These are phyloP conservation scores for Lydus trimaculatus DNA, from an alignment of 2,888 invertebrate species.

Conservation along the genomic window DNA sequence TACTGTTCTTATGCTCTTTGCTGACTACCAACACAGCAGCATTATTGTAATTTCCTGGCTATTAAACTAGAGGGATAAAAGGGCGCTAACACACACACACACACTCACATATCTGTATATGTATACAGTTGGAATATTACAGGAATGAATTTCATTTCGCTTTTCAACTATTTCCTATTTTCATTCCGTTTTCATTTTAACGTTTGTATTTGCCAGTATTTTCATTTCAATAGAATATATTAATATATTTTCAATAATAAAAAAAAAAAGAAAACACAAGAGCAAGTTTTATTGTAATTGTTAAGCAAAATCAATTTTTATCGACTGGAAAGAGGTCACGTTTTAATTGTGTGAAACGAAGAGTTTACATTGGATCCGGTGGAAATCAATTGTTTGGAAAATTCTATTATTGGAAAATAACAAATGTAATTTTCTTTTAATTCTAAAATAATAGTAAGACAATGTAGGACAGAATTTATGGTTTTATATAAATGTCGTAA, in stretches of 20 bases:
- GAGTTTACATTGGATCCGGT: not conserved
- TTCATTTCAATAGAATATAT: constrained; percentile 14
- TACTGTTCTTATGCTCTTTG: constrained; percentile 45
- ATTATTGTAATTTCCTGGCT: constrained; percentile 52
- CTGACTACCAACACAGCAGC: constrained; percentile 28
- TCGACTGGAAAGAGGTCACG: constrained; percentile 3
- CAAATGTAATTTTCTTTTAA: not conserved
- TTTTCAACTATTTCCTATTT: constrained; percentile 38
- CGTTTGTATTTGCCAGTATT: constrained; percentile 18
- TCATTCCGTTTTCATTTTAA: constrained; percentile 21
- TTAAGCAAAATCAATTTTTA: not conserved
- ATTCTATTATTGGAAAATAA: constrained; percentile 3
- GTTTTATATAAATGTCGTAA: constrained; percentile 19
- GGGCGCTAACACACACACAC: constrained; percentile 16
- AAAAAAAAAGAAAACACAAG: not conserved
- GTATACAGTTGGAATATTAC: not conserved
- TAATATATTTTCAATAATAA: not conserved
- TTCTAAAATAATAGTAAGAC: not conserved
- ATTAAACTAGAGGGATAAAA: constrained; percentile 43
- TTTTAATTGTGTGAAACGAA: not conserved
- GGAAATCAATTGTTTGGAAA: constrained; percentile 5
- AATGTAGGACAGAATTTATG: not conserved
- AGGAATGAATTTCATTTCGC: constrained; percentile 29
- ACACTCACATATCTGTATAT: no score
- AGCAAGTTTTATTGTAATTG: not conserved